Conservation (phyloP, 2,888 invertebrate genomes). For the Drosophila pseudotalamancana region DNA sequence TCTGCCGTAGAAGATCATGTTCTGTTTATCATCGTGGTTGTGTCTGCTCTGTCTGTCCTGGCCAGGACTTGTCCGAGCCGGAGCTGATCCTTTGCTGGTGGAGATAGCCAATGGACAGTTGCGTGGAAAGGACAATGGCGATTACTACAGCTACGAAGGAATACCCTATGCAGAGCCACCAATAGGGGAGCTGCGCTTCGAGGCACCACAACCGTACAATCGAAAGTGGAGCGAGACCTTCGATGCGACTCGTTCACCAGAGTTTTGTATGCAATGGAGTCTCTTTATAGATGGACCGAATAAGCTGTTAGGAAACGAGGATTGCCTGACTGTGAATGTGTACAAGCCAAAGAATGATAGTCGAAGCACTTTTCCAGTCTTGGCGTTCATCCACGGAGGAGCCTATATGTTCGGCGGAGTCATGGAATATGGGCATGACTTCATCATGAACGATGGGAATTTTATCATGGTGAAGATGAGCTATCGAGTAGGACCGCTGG, state of each 20-base stretch:
- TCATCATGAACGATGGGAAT: slow-evolving; percentile 87
- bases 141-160: slow-evolving; percentile 87
- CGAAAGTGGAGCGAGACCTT: slow-evolving; percentile 18
- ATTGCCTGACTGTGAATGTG: slow-evolving; percentile 88
- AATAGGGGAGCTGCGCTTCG: slow-evolving; percentile 84
- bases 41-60: neutral
- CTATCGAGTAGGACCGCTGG: slow-evolving; percentile 90
- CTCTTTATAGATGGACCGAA: slow-evolving; percentile 76
- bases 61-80: neutral
- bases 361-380: slow-evolving; percentile 85
- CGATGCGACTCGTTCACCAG: slow-evolving; percentile 86
- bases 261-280: slow-evolving; percentile 87
- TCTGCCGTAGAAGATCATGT: slow-evolving; percentile 12
- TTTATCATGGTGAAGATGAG: slow-evolving; percentile 89
- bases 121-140: slow-evolving; percentile 61
- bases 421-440: slow-evolving; percentile 85
- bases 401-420: slow-evolving; percentile 88
- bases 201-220: slow-evolving; percentile 70
- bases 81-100: slow-evolving; percentile 38
- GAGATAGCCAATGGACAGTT: slow-evolving; percentile 60
- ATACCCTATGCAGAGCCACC: slow-evolving; percentile 89
- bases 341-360: slow-evolving; percentile 85
- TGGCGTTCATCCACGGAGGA: slow-evolving; percentile 89
- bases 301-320: slow-evolving; percentile 86
- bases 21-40: neutral